Percentiles rank a stretch among this genome's conserved stretches.
phyloP scores from a whole-genome alignment of 2,113 vertebrate species.

The Pagrus major region DNA sequence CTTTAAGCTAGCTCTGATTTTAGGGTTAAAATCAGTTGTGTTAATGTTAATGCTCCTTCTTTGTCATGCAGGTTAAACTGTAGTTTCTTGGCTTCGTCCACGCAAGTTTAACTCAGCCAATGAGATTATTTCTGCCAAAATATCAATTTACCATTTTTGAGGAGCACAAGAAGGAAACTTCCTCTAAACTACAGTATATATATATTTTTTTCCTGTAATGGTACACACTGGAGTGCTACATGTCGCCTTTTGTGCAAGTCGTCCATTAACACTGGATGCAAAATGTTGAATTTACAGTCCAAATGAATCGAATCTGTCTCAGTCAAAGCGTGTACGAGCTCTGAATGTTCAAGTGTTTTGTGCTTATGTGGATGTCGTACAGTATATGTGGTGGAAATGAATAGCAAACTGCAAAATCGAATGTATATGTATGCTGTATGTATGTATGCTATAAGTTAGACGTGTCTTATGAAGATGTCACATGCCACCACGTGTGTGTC shows the following conservation, averaged over 20 bases:
- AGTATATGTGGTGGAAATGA: constrained; percentile 66
- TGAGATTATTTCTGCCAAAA: constrained; percentile 10
- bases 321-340: constrained; percentile 34
- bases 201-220: background rate
- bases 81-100: background rate
- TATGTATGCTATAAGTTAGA: constrained; percentile 52
- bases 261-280: constrained; percentile 36
- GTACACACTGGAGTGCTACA: constrained; percentile 39
- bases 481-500: too few relatives aligned
- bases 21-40: background rate
- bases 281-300: constrained; percentile 28
- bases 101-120: constrained; percentile 12
- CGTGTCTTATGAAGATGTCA: constrained; percentile 56
- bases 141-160: background rate
- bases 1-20: background rate
- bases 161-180: background rate
- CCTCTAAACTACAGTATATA: background rate
- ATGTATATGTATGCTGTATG: constrained; percentile 66
- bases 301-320: constrained; percentile 38
- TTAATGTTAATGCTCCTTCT: background rate
- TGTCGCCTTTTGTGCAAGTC: constrained; percentile 44
- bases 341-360: constrained; percentile 59
- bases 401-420: constrained; percentile 67
- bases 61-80: background rate
- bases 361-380: constrained; percentile 66